Evolutionary conservation across 2,113 vertebrate genomes (phyloP), one percentile per base, ranked within the genome.

Genomic region (Percina caprodes): DNA sequence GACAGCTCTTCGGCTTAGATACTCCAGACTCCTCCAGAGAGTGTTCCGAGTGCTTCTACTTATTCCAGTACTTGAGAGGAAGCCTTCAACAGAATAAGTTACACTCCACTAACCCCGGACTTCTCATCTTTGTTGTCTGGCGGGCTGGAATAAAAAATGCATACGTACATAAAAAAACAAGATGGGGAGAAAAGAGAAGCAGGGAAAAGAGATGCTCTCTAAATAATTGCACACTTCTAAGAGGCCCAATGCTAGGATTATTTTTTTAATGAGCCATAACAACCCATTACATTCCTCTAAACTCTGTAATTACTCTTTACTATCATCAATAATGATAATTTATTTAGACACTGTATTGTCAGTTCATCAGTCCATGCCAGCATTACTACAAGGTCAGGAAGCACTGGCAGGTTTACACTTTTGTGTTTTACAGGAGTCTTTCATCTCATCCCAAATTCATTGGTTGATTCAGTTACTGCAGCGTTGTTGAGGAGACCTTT

Each of bases 281-380:
- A 59, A 58, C 60, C 56, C 60, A 62, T 83, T 83, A 78, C 35
- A 13, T 80, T 24, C 24, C 62, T 77, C 48, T 83, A 70, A 80
- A 65, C 48, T 66, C 69, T 79, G 61, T 74, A 86, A 85, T 87
- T 68, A 74, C 55, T 69, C 21, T 24, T 23, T 60, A 23, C 45
- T 30, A 51, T 85, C 74, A 61, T 63, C 73, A 84, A 76, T 80
- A 56, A 77, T 58, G 30, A 76, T 80, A 0, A 77, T 79, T 79
- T 56, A 82, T 67, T 73, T 46, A 78, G 58, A 52, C 52, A 56
- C 30, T 9, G 33, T 62, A 45, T 48, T 70, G 39, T 67, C 54
- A 18, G 56, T 61, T 56, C 60, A 56, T 55, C 63, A 75, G 59
- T 54, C 51, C 33, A 35, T 81, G n/a, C 63, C 60, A 72, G 18